Conservation (phyloP, 2,113 vertebrate species). For the Propithecus coquereli region DNA sequence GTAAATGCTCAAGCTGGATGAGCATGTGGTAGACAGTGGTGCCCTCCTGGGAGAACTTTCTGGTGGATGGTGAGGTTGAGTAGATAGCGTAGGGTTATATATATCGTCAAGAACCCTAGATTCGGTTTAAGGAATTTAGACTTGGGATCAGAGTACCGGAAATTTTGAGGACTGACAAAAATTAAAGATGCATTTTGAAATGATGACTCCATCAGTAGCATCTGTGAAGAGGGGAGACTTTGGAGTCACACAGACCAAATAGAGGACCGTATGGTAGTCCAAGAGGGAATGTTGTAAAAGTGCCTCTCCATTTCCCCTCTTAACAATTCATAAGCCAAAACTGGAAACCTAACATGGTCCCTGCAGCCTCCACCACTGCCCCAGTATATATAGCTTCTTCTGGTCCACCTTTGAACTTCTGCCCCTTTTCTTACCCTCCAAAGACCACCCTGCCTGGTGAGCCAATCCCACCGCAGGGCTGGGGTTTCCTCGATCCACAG, state of each 20-base stretch:
- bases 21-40: too few species aligned
- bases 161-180: neutral
- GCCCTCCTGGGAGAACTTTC: neutral
- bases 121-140: neutral
- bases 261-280: neutral
- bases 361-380: neutral
- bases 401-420: neutral
- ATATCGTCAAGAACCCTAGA: neutral
- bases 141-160: neutral
- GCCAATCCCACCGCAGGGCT: neutral
- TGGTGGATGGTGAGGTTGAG: neutral
- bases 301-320: neutral
- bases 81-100: too few species aligned
- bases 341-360: neutral
- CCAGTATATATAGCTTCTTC: neutral
- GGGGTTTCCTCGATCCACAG: neutral
- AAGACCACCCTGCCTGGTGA: neutral
- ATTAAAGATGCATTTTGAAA: neutral
- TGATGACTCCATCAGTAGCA: neutral
- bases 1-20: neutral
- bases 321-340: neutral
- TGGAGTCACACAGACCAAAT: neutral
- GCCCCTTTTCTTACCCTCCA: neutral
- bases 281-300: neutral
- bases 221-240: neutral